Evolutionary conservation across 2,113 vertebrate species (phyloP), one percentile per base, ranked within the genome.

Genomic region (Takifugu bimaculatus): DNA sequence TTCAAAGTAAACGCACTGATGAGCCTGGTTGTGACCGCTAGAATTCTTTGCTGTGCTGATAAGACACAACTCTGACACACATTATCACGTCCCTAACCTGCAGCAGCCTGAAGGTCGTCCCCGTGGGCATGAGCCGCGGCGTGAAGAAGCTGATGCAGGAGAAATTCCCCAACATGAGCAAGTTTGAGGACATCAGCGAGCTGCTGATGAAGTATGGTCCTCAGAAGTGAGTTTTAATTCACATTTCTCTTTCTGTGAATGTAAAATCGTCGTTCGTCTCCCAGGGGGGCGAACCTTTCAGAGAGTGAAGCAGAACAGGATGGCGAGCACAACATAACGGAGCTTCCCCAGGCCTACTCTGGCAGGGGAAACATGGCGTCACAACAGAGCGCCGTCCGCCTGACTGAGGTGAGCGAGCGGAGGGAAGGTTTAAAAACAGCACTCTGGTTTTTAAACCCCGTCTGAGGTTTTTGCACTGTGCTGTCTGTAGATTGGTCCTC

Each of bases 81-180:
- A 2, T 26, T 9, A 9, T 35, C 0, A 2, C n/a, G 6, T 67
- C 58, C 28, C 4, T 28, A 5, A 20, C 55, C 43, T 62, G 58
- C 88, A 97, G 96, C 70, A 96, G 94, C 57, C 79, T 98, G 70
- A 97, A 95, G 72, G 94, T 98, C 0, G 93, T 98, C 12, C 96
- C 96, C 0, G 95, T 96, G 51, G 95, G 96, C 0, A 91, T 95
- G 68, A 98, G 95, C 78, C 91, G 92, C 0, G 94, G 94, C 0
- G 89, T 97, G 62, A 97, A 96, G 88, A 97, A 97, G 78, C 91
- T 98, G 50, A 91, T 98, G 57, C 96, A 97, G 85, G 95, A 97
- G 76, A 93, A 73, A 52, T 94, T 95, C 60, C 96, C 95, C 55
- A 95, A 97, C 86, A 94, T 97, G 95, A 93, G 77, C 86, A 93